Conservation (phyloP, 2,888 invertebrate species). For the Dendrolimus houi region DNA sequence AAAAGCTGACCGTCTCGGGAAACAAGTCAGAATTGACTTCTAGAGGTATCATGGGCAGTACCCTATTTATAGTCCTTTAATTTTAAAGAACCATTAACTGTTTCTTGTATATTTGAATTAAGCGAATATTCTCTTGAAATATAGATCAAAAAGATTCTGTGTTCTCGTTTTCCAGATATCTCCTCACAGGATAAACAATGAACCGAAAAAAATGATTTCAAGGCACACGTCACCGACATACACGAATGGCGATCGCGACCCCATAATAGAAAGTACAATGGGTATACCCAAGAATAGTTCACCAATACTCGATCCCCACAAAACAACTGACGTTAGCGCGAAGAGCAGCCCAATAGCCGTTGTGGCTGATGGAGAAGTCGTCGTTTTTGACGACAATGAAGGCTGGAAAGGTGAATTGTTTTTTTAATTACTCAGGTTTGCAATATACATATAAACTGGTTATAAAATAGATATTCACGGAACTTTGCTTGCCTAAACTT, state of each 20-base stretch:
- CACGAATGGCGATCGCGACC: constrained; percentile 60
- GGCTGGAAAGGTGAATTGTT: constrained; percentile 81
- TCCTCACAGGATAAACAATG: constrained; percentile 62
- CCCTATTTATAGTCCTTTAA: too few species aligned
- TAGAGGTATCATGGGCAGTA: too few species aligned
- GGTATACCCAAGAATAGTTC: constrained; percentile 68
- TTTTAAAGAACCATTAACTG: too few species aligned
- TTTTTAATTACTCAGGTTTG: too few species aligned
- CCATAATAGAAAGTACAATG: constrained; percentile 44
- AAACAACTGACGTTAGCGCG: constrained; percentile 55
- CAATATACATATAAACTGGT: too few species aligned
- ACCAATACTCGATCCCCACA: constrained; percentile 64
- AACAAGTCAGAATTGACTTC: too few species aligned
- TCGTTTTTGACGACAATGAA: constrained; percentile 92
- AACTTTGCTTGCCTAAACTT: too few species aligned
- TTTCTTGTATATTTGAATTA: too few species aligned
- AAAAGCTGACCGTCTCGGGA: too few species aligned
- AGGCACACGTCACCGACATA: constrained; percentile 66
- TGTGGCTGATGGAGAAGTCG: constrained; percentile 86
- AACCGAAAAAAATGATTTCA: constrained; percentile 68
- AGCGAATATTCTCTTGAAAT: too few species aligned
- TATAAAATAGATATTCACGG: too few species aligned
- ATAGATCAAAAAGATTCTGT: background rate
- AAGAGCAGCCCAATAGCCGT: constrained; percentile 76
- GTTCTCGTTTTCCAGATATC: constrained; percentile 46